A percentile compares a stretch with the other conserved stretches of the same genome.
These are phyloP conservation scores for Anarsia innoxiella DNA, from an alignment of 2,888 invertebrate species.

Conservation along the genomic window DNA sequence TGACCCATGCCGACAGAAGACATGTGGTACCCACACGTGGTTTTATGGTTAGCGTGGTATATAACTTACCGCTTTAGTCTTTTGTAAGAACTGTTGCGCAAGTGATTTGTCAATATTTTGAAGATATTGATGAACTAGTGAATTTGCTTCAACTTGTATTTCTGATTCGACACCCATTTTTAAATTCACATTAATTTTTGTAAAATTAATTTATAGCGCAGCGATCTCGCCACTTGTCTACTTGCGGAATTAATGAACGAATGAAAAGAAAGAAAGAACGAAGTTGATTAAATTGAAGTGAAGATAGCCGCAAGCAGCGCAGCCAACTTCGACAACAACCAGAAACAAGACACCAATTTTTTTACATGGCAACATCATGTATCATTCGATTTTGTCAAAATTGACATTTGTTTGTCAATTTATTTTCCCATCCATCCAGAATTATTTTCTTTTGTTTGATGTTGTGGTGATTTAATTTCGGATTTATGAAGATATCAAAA, in stretches of 20 bases:
- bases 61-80: slow-evolving; percentile 83
- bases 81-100: slow-evolving; percentile 81
- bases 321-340: too few relatives aligned
- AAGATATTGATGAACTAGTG: slow-evolving; percentile 80
- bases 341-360: too few relatives aligned
- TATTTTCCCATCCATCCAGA: too few relatives aligned
- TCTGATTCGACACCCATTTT: slow-evolving; percentile 47
- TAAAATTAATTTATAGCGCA: slow-evolving; percentile 1
- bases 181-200: not conserved
- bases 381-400: too few relatives aligned
- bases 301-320: too few relatives aligned
- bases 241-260: not conserved
- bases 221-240: slow-evolving; percentile 1
- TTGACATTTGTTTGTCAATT: too few relatives aligned
- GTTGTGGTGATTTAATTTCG: too few relatives aligned
- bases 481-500: too few relatives aligned
- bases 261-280: slow-evolving; percentile 9
- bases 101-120: slow-evolving; percentile 77
- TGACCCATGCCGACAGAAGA: slow-evolving; percentile 33
- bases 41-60: slow-evolving; percentile 22
- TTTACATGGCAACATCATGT: too few relatives aligned
- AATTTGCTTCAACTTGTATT: slow-evolving; percentile 46
- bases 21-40: slow-evolving; percentile 60
- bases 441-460: too few relatives aligned
- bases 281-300: too few relatives aligned